Base-by-base conservation (phyloP, 2,888 invertebrate species). In the Tiliacea citrago region DNA sequence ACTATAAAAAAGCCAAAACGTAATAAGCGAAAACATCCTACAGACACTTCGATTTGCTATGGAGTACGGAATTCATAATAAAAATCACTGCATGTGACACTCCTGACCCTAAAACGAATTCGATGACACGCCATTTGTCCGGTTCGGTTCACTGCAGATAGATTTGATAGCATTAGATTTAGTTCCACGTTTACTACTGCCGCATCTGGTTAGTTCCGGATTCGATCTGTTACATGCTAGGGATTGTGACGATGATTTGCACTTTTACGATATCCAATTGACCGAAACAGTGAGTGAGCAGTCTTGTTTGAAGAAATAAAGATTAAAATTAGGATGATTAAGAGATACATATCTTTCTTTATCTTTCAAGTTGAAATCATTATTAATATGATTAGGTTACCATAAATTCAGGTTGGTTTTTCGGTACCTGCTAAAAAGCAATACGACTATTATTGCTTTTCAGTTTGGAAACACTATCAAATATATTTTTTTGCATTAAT, bases 111-210 rank as follows among this genome's bases (percentile, higher is more conserved):
- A 86, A 84, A 84, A 65, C 75, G 81, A 86, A 86, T 75, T 61
- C 75, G 75, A 83, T 84, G 86, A 84, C 77, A 68, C 62, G 57
- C 74, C 68, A 80, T 83, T 86, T 83, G 70, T 83, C 68, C 67
- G 66, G 67, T 45, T 77, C 77, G 55, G 70, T 77, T 81, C 70
- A 39, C 62, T 81, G 80, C 80, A 81, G 83, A 81, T 68, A 79
- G 74, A 78, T 83, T 86, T 70, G 75, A 81, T 73, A 45, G 70
- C 55, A 65, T 81, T 65, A 67, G 69, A 75, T 65, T 69, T 65
- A 51, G 61, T 72, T 75, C 74, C 68, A 42, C 68, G 49, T 61
- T 71, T 58, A 71, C 69, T 68, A 29, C 53, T 65, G 47, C 35
- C 65, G 61, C 60, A 71, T 83, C 75, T 79, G 75, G 75, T 75